Conservation (phyloP, 2,888 invertebrate genomes). For the Selenia dentaria region DNA sequence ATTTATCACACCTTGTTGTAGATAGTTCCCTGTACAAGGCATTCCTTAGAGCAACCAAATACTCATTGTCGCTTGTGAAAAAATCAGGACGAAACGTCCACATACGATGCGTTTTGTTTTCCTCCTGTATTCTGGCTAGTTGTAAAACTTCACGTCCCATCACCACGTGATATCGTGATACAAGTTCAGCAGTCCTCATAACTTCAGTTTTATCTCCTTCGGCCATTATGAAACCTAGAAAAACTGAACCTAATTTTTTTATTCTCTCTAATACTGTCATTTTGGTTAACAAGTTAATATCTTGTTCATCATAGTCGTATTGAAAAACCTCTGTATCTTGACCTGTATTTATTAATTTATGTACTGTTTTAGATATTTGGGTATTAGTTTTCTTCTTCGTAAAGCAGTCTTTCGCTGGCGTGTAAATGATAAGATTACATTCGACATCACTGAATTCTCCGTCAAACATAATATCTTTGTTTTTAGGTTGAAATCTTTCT, state of each 20-base stretch:
- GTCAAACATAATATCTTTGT: constrained; percentile 41
- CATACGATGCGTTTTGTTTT: constrained; percentile 14
- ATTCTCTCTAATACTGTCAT: constrained; percentile 39
- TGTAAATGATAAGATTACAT: constrained; percentile 45
- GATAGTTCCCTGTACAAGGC: constrained; percentile 36
- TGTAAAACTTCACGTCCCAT: constrained; percentile 41
- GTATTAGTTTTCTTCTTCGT: constrained; percentile 25
- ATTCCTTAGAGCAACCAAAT: constrained; percentile 34
- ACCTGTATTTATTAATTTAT: constrained; percentile 39
- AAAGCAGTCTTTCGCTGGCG: constrained; percentile 41
- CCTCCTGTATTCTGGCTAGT: constrained; percentile 13
- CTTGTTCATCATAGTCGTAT: constrained; percentile 35
- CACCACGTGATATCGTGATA: constrained; percentile 46
- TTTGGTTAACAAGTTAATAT: constrained; percentile 36
- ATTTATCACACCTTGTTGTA: constrained; percentile 32
- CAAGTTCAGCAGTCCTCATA: constrained; percentile 41
- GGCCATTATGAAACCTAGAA: constrained; percentile 39
- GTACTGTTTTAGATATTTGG: constrained; percentile 31
- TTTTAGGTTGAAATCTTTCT: constrained; percentile 35
- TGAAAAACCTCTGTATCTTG: constrained; percentile 36
- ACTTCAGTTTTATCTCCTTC: constrained; percentile 34
- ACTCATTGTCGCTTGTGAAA: constrained; percentile 36
- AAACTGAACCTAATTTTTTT: constrained; percentile 36
- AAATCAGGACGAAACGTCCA: constrained; percentile 41
- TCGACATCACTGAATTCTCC: constrained; percentile 38